Evolutionary conservation across 2,113 vertebrate species (phyloP), one percentile per base, ranked within the genome.

Genomic region (Myodes glareolus): DNA sequence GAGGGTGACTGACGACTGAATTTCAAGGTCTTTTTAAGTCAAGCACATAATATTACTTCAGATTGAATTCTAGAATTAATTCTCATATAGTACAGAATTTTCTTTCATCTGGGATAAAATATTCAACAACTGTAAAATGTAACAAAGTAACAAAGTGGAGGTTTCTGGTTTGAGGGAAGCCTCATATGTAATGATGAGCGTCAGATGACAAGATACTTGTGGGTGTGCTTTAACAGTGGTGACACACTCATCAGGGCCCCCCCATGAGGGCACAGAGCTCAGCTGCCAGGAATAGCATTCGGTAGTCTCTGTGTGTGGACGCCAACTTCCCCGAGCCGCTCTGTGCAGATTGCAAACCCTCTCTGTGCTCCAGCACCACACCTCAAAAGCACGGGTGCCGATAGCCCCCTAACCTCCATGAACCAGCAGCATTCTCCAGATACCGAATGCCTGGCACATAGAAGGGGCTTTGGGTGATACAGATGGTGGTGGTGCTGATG

Each of bases 121-220:
- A 75, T 86, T 95, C 50, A 90, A 68, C 31, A 90, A 52, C 36
- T 67, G 70, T 80, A 94, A 93, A 87, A 73, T 91, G 78, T 95
- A 92, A 33, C n/a, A n/a, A 85, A 94, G 70, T 76, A 90, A 94
- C 90, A 86, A 92, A 92, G 76, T 33, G 31, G 58, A 70, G 25
- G 17, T 76, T 88, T 93, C 70, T 65, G 47, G 42, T 72, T 96
- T 88, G 95, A 97, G 67, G 12, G 94, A 96, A 95, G 86, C 80
- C 61, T 90, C 63, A n/a, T 84, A 31, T 73, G 47, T 70, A 8
- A 42, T 61, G 63, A 72, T 77, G 82, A 95, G 90, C 72, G 50
- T 50, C 87, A 75, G 67, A 50, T n/a, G 31, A 87, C 89, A 96
- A 91, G 76, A 78, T 77, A n/a, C 65, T 73, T 33, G 12, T 27